A percentile compares a stretch with the other conserved stretches of the same genome.
phyloP scores from a whole-genome alignment of 2,888 invertebrate species.

The Callyntrura sp. region DNA sequence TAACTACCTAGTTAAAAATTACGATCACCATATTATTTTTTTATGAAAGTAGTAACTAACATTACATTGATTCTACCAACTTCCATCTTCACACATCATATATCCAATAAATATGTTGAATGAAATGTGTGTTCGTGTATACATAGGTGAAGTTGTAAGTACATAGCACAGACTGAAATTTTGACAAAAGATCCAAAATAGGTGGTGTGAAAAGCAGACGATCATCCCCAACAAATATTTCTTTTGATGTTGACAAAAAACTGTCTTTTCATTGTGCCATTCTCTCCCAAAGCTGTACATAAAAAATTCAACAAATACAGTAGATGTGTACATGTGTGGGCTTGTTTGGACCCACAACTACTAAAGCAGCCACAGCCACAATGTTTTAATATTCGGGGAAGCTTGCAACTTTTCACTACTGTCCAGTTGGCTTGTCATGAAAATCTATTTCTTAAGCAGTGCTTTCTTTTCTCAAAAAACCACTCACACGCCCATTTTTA shows the following conservation, averaged over 20 bases:
- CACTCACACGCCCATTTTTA: conserved; percentile 59
- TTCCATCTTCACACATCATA: conserved; percentile 10
- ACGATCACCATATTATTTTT: conserved; percentile 56
- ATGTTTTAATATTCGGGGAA: not conserved
- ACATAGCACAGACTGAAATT: conserved; percentile 64
- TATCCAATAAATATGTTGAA: conserved; percentile 18
- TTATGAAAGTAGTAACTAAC: conserved; percentile 29
- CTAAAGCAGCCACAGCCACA: too few relatives aligned
- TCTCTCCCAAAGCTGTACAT: not conserved
- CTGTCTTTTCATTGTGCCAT: not conserved
- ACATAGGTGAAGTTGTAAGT: conserved; percentile 46
- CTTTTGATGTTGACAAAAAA: not conserved
- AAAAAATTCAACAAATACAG: not conserved
- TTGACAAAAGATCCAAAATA: conserved; percentile 29
- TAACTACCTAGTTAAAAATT: conserved; percentile 65
- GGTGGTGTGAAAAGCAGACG: not conserved
- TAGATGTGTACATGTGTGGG: not conserved
- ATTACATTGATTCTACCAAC: conserved; percentile 38
- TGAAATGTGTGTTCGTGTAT: not conserved
- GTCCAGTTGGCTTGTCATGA: not conserved
- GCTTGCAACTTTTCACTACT: not conserved
- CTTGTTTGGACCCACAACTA: too few relatives aligned
- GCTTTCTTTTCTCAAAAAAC: conserved; percentile 25
- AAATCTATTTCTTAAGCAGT: not conserved
- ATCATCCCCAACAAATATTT: not conserved